These are phyloP conservation scores for Colletes latitarsis DNA, from an alignment of 1,140 invertebrate species.

Conservation along the genomic window DNA sequence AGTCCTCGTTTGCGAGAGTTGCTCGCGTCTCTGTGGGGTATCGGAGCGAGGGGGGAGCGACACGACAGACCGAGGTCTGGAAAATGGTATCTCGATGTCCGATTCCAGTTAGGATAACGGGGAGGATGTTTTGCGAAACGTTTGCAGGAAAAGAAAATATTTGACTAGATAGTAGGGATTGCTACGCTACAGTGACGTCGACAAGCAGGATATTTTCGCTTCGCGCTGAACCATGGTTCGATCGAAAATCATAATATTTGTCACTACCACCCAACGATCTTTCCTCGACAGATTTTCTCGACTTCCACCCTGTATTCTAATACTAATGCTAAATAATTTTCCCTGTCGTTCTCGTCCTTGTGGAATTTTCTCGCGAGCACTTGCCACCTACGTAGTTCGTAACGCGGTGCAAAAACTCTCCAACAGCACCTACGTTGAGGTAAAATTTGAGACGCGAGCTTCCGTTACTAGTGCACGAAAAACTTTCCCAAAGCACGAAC, in stretches of 20 bases:
- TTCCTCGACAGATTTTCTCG: no score
- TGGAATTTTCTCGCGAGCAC: no score
- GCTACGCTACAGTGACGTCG: neutral
- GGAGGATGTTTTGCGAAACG: neutral
- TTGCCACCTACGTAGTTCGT: no score
- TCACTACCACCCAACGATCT: neutral
- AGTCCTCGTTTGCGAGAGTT: slow-evolving; percentile 4
- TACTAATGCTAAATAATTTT: no score
- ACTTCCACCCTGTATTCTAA: no score
- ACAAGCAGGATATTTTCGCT: neutral
- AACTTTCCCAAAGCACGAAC: neutral
- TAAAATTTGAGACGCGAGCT: neutral
- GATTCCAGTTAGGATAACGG: neutral
- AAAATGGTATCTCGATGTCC: slow-evolving; percentile 3
- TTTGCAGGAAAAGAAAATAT: slow-evolving; percentile 7
- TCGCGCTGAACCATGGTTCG: neutral
- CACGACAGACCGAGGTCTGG: neutral
- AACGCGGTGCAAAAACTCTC: no score
- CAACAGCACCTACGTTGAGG: no score
- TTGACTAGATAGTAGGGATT: neutral
- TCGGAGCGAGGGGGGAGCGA: neutral
- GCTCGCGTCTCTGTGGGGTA: neutral
- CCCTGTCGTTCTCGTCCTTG: no score
- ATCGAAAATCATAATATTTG: neutral
- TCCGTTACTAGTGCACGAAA: neutral